Evolutionary conservation across 1,140 invertebrate species (phyloP).

Genomic region (Anthonomus grandis): DNA sequence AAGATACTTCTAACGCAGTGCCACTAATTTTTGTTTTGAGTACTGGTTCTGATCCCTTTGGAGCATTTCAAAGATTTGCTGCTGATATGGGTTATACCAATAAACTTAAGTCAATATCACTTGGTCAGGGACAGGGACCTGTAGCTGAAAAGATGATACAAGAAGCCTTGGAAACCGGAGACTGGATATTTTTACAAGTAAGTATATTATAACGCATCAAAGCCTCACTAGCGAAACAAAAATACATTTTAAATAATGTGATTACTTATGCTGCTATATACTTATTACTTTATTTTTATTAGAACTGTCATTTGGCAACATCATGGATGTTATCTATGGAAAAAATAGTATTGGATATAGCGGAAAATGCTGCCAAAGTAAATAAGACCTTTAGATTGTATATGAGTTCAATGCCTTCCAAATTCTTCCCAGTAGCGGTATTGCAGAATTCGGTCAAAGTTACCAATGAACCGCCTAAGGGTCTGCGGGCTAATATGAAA

Average conservation of each 20-base stretch:
- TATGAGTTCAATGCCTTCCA: slow-evolving; percentile 82
- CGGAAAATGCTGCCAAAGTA: slow-evolving; percentile 58
- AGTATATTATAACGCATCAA: neutral
- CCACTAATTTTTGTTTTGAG: slow-evolving; percentile 89
- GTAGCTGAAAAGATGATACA: slow-evolving; percentile 79
- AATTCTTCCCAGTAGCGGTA: slow-evolving; percentile 84
- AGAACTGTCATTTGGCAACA: slow-evolving; percentile 90
- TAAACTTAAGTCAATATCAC: slow-evolving; percentile 77
- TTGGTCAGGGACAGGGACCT: slow-evolving; percentile 87
- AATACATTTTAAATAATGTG: too few relatives aligned
- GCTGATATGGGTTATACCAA: slow-evolving; percentile 73
- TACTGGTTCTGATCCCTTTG: slow-evolving; percentile 87
- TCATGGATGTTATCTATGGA: slow-evolving; percentile 85
- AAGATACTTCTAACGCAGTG: slow-evolving; percentile 66
- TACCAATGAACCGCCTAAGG: slow-evolving; percentile 89
- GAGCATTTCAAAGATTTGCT: slow-evolving; percentile 74
- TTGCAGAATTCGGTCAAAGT: slow-evolving; percentile 91
- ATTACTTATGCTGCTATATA: too few relatives aligned
- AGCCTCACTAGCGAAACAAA: neutral
- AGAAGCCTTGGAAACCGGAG: slow-evolving; percentile 63
- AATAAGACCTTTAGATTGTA: slow-evolving; percentile 76
- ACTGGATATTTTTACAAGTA: slow-evolving; percentile 81
- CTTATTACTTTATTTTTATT: slow-evolving; percentile 32
- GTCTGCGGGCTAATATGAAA: slow-evolving; percentile 76
- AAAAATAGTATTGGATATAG: slow-evolving; percentile 65